Evolutionary conservation across 2,113 vertebrate species (phyloP), one percentile per base, ranked within the genome.

Genomic region (Pycnonotus jocosus): DNA sequence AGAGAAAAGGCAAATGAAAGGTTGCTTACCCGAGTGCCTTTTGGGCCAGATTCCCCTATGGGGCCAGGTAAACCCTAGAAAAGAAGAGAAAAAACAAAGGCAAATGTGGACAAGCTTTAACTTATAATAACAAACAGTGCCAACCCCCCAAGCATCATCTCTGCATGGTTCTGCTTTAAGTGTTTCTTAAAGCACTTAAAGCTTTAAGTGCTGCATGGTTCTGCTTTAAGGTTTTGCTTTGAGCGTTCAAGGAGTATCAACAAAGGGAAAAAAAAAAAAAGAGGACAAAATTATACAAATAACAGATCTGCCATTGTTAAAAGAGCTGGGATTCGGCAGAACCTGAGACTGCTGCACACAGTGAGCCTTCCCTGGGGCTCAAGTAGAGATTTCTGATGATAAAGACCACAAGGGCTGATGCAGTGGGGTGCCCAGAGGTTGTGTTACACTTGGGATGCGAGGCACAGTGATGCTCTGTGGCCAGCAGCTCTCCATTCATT

Each of bases 11-110:
- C 57, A 93, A 88, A 71, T 21, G 23, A 90, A 91, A 93, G 28
- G 62, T 65, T 93, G 98, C 99, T 99, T 98, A 99, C 99, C 99
- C 98, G 98, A 96, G 97, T 97, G 93, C 99, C 99, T 98, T 99
- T 99, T 65, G 99, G 99, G 96, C 99, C 99, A 86, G 97, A 54
- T 68, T 98, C 98, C 96, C 99, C 99, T 99, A 99, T 93, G 28
- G 99, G 99, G 93, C 99, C 99, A 91, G 99, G 99, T 97, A 99
- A 98, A 82, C 99, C 99, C 99, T 99, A 96, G 86, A 98, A 99
- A 70, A 98, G 79, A 98, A 96, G 95, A 90, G 62, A 92, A 66
- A 94, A 88, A 86, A 97, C 80, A 92, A 94, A 95, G 90, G 97
- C 96, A 97, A 97, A 97, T 97, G 96, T 97, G 97, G 97, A 96